Percentiles rank a stretch among this genome's conserved stretches.
Evolutionary conservation across 2,797 vertebrate genomes (phyloP).

Genomic region (Smutsia gigantea): DNA sequence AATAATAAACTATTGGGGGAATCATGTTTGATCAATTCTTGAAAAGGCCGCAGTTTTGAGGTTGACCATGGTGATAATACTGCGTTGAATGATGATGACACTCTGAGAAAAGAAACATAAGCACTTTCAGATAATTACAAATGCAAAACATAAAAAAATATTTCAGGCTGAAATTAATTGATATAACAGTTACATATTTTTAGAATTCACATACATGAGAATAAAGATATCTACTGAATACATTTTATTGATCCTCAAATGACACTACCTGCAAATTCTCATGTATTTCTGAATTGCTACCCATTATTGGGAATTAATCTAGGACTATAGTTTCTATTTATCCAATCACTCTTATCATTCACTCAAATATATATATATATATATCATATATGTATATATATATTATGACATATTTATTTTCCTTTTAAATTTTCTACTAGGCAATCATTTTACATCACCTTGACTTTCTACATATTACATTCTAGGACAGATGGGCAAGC

Average conservation of each 20-base stretch:
- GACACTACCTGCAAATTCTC: not conserved
- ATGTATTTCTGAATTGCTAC: not conserved
- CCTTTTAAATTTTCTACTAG: not conserved
- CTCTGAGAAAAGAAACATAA: not conserved
- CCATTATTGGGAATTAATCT: not conserved
- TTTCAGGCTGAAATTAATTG: not conserved
- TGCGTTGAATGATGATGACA: not conserved
- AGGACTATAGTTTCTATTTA: not conserved
- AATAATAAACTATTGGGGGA: not conserved
- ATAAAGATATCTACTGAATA: not conserved
- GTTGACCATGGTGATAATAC: not conserved
- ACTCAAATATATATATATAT: not conserved
- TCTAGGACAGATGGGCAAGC: not conserved
- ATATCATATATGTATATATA: too few species aligned
- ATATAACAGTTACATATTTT: not conserved
- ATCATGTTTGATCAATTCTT: not conserved
- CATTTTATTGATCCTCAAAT: not conserved
- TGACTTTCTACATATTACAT: constrained; percentile 14
- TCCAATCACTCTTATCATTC: not conserved
- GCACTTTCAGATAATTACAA: not conserved
- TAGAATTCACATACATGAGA: not conserved
- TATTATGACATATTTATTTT: not conserved
- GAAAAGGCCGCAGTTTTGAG: not conserved
- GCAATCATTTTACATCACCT: not conserved
- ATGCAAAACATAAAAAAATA: not conserved